Percentiles rank a stretch among this genome's conserved stretches.
These are phyloP conservation scores for Bufo gargarizans DNA, from an alignment of 2,113 vertebrate species.

Conservation along the genomic window DNA sequence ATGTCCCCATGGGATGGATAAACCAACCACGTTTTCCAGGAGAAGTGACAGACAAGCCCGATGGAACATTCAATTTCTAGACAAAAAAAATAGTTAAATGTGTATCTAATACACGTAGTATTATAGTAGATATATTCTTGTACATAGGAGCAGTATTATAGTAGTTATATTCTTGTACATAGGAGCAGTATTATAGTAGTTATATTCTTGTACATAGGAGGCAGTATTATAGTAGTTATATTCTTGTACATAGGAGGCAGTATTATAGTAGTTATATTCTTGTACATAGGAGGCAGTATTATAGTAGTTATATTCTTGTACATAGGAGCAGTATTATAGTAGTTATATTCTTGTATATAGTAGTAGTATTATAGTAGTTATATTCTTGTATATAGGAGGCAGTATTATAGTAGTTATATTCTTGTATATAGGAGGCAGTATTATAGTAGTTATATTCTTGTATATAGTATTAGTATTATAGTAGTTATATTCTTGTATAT, in stretches of 20 bases:
- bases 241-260: background rate
- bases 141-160: too few relatives aligned
- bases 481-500: background rate
- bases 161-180: background rate
- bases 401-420: slow-evolving; percentile 9
- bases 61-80: slow-evolving; percentile 94
- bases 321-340: background rate
- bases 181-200: background rate
- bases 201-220: background rate
- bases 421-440: background rate
- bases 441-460: too few relatives aligned
- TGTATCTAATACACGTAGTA: background rate
- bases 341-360: background rate
- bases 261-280: slow-evolving; percentile 17
- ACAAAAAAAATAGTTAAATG: slow-evolving; percentile 13
- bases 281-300: slow-evolving; percentile 3
- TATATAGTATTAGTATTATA: background rate
- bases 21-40: slow-evolving; percentile 94
- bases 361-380: background rate
- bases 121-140: background rate
- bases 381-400: background rate
- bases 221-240: background rate
- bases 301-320: slow-evolving; percentile 14
- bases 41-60: slow-evolving; percentile 92
- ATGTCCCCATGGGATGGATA: slow-evolving; percentile 91